A percentile compares a stretch with the other conserved stretches of the same genome.
Evolutionary conservation across 2,888 invertebrate species (phyloP).

Genomic region (Oithona nana): DNA sequence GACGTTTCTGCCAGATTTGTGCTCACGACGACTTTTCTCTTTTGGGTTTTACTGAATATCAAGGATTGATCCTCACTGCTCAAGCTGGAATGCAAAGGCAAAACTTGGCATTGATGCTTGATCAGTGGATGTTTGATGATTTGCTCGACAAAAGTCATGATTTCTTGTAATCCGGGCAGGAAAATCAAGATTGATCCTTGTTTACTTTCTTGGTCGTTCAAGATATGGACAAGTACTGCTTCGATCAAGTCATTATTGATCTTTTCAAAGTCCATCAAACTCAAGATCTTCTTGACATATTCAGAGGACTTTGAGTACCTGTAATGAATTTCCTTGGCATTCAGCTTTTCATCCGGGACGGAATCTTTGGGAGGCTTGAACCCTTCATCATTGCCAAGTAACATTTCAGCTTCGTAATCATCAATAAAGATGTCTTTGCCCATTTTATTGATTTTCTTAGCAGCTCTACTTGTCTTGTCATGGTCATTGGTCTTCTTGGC

Average conservation of each 20-base stretch:
- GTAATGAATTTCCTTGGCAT: conserved; percentile 42
- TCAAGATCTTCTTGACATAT: conserved; percentile 49
- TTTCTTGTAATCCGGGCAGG: conserved; percentile 45
- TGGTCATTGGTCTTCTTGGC: conserved; percentile 25
- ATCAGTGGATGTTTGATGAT: conserved; percentile 44
- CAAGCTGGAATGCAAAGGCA: conserved; percentile 69
- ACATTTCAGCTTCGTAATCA: conserved; percentile 42
- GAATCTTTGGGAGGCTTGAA: conserved; percentile 35
- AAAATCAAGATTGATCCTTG: conserved; percentile 48
- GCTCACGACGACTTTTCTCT: conserved; percentile 61
- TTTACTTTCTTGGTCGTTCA: conserved; percentile 34
- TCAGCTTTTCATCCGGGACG: conserved; percentile 49
- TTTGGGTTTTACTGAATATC: conserved; percentile 48
- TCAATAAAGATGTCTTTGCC: conserved; percentile 22
- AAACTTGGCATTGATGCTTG: conserved; percentile 43
- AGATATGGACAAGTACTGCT: conserved; percentile 44
- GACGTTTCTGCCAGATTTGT: conserved; percentile 93
- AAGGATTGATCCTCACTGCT: conserved; percentile 62
- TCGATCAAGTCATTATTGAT: conserved; percentile 59
- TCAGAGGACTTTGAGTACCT: conserved; percentile 41
- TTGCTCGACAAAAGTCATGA: conserved; percentile 47
- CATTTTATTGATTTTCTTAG: conserved; percentile 17
- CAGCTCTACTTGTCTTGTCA: neutral
- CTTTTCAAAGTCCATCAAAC: conserved; percentile 53
- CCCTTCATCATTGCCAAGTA: conserved; percentile 22